Percentiles rank a stretch among this genome's conserved stretches.
Conservation (phyloP, 37 sponge, comb jelly and placozoan species). For the Diacarnus erythraeanus region DNA sequence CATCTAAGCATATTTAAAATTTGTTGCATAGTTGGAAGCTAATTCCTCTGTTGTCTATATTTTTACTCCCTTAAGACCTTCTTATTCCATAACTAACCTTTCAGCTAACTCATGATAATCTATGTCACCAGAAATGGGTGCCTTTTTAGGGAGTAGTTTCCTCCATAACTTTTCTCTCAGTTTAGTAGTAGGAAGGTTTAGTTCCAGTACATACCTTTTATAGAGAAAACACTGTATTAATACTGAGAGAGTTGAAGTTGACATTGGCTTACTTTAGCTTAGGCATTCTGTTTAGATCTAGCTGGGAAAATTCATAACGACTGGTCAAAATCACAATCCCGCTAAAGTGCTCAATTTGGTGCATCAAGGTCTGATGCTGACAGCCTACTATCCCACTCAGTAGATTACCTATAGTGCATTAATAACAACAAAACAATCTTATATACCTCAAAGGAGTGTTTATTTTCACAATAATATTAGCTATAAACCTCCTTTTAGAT, state of each 20-base stretch:
- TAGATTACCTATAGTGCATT: constrained; percentile 18
- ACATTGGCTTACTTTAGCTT: constrained; percentile 30
- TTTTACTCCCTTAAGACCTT: no score
- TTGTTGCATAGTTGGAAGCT: no score
- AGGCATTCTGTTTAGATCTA: constrained; percentile 45
- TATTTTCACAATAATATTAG: no score
- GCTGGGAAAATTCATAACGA: constrained; percentile 11
- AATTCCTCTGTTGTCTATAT: no score
- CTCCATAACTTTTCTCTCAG: constrained; percentile 60
- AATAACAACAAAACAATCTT: no score
- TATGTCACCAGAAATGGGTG: constrained; percentile 42
- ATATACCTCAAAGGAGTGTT: no score
- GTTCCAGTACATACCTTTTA: constrained; percentile 38
- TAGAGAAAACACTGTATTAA: background rate
- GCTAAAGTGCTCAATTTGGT: constrained; percentile 41
- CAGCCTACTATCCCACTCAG: constrained; percentile 41
- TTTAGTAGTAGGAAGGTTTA: constrained; percentile 10
- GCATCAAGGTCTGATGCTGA: constrained; percentile 35
- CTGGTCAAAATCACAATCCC: constrained; percentile 42
- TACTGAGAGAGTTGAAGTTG: background rate
- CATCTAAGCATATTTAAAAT: no score
- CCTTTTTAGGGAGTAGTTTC: constrained; percentile 55
- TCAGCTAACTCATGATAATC: constrained; percentile 45
- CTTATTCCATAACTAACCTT: constrained; percentile 28
- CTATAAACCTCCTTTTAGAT: no score